Percentiles rank a stretch among this genome's conserved stretches.
phyloP scores from a whole-genome alignment of 2,888 invertebrate genomes.

The Macaria notata region DNA sequence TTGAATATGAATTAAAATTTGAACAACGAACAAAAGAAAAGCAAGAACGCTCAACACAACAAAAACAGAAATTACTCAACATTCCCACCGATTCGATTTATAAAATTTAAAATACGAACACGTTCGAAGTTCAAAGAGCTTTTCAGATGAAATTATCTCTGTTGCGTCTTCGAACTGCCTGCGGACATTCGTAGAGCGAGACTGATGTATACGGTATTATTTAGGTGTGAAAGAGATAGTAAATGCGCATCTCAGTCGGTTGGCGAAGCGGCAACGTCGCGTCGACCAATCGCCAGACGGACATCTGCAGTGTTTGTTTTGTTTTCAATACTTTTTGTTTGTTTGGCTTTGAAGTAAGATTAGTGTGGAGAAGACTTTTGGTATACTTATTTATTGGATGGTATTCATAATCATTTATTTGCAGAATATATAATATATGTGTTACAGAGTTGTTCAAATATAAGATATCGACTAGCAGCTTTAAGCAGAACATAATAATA shows the following conservation, averaged over 20 bases:
- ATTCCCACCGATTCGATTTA: slow-evolving; percentile 44
- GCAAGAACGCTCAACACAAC: neutral
- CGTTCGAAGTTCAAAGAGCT: slow-evolving; percentile 68
- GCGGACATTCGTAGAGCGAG: slow-evolving; percentile 64
- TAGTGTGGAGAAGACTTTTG: slow-evolving; percentile 22
- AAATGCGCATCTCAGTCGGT: slow-evolving; percentile 66
- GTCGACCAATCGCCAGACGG: slow-evolving; percentile 73
- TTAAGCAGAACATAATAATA: too few relatives aligned
- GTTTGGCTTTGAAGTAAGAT: slow-evolving; percentile 32
- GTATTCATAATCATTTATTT: too few relatives aligned
- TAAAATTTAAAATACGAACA: slow-evolving; percentile 56
- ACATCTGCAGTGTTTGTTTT: slow-evolving; percentile 63
- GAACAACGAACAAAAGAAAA: neutral
- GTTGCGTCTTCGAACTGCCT: slow-evolving; percentile 79
- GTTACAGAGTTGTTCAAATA: too few relatives aligned
- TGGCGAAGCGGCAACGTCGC: slow-evolving; percentile 76
- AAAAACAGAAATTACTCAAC: slow-evolving; percentile 6
- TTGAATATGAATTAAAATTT: too few relatives aligned
- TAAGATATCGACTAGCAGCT: too few relatives aligned
- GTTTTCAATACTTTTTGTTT: slow-evolving; percentile 52
- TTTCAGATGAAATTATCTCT: slow-evolving; percentile 76
- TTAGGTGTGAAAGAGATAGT: slow-evolving; percentile 44
- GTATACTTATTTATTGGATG: too few relatives aligned
- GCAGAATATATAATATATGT: too few relatives aligned
- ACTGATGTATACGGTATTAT: slow-evolving; percentile 34